These are phyloP conservation scores for Noctua fimbriata DNA, from an alignment of 2,888 invertebrate species.

Conservation along the genomic window DNA sequence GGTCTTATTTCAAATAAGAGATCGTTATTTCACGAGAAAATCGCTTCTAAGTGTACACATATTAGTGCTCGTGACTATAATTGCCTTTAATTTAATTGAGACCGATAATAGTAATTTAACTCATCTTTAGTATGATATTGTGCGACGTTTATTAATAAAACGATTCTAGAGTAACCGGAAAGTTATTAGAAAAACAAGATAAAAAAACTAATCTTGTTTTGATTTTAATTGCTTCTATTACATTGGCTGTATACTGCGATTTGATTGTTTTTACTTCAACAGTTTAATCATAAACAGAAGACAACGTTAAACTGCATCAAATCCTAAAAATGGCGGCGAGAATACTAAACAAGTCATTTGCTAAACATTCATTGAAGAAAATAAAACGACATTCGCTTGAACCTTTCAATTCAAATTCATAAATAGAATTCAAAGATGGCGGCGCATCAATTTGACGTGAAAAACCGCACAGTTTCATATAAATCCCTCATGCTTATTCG, in stretches of 20 bases:
- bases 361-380: not conserved
- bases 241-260: not conserved
- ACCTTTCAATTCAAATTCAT: conserved; percentile 15
- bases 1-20: not conserved
- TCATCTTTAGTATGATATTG: not conserved
- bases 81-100: not conserved
- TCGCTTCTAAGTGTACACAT: not conserved
- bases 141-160: not conserved
- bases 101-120: not conserved
- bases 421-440: conserved; percentile 36
- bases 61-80: not conserved
- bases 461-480: conserved; percentile 50
- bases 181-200: not conserved
- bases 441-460: conserved; percentile 36
- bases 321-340: not conserved
- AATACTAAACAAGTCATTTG: not conserved
- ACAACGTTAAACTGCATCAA: not conserved
- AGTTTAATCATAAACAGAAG: not conserved
- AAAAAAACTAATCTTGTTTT: not conserved
- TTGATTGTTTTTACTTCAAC: not conserved
- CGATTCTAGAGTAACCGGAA: not conserved
- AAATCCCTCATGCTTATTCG: conserved; percentile 60
- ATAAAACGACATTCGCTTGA: not conserved
- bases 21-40: not conserved
- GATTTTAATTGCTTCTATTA: conserved; percentile 4